These are phyloP conservation scores for Aphelenchoides fujianensis DNA, from an alignment of 1,140 invertebrate species.

Conservation along the genomic window DNA sequence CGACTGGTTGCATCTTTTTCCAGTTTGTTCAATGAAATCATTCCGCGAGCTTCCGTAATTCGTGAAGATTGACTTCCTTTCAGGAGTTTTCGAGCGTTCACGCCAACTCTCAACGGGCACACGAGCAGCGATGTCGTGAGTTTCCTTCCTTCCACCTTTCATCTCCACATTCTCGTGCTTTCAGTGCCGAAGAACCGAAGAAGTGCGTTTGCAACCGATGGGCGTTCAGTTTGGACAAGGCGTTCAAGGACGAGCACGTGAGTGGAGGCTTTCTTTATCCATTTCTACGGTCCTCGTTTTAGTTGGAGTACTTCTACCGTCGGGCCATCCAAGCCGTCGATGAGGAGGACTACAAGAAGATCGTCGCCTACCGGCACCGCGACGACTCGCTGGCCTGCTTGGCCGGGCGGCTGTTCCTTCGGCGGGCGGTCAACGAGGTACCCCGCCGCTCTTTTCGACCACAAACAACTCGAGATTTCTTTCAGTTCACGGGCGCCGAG, in stretches of 20 bases:
- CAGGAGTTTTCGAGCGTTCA: too few species aligned
- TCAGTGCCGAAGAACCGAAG: background rate
- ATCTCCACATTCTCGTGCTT: background rate
- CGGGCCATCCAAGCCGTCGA: slow-evolving; percentile 54
- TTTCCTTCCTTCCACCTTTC: too few species aligned
- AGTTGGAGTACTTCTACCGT: slow-evolving; percentile 58
- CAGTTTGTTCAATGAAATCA: too few species aligned
- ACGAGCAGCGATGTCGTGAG: too few species aligned
- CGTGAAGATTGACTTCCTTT: too few species aligned
- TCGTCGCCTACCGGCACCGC: slow-evolving; percentile 48
- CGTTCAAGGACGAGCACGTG: slow-evolving; percentile 53
- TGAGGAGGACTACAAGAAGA: slow-evolving; percentile 54
- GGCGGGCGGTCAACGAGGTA: slow-evolving; percentile 47
- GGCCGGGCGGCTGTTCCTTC: slow-evolving; percentile 56
- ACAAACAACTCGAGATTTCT: background rate
- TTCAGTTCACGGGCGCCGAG: slow-evolving; percentile 49
- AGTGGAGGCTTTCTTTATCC: background rate
- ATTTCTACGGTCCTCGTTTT: slow-evolving; percentile 18
- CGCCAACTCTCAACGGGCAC: too few species aligned
- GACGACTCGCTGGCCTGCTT: slow-evolving; percentile 58
- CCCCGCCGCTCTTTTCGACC: background rate
- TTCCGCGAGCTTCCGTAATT: too few species aligned
- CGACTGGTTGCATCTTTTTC: too few species aligned
- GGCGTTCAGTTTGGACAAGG: slow-evolving; percentile 55
- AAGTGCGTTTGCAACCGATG: slow-evolving; percentile 51